Evolutionary conservation across 2,797 vertebrate species (phyloP).

Genomic region (Peromyscus attwateri): DNA sequence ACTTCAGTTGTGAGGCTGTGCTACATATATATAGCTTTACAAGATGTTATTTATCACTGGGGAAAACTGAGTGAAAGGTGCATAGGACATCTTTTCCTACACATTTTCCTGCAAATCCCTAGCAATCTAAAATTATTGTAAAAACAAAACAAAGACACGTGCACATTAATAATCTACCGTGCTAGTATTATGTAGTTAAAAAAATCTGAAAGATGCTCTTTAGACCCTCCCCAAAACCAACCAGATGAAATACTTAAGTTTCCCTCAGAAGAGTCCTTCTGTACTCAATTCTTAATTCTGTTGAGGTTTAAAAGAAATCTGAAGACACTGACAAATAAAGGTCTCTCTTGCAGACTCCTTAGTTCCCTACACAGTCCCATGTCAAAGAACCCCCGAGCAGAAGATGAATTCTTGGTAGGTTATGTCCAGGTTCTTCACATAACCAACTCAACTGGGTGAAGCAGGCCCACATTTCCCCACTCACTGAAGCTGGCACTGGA

Average conservation of each 20-base stretch:
- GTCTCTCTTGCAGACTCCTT: not conserved
- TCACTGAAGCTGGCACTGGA: not conserved
- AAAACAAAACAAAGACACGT: not conserved
- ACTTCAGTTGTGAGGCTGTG: not conserved
- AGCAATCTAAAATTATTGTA: not conserved
- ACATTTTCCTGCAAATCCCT: not conserved
- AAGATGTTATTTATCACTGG: not conserved
- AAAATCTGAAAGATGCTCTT: not conserved
- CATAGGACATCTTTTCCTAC: accelerated
- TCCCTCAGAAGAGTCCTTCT: constrained; percentile 24
- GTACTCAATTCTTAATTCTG: not conserved
- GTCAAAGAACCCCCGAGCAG: not conserved
- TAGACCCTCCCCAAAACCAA: not conserved
- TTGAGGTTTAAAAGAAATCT: not conserved
- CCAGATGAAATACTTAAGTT: not conserved
- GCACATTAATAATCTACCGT: not conserved
- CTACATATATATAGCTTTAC: not conserved
- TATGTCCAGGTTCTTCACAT: not conserved
- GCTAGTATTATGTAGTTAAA: not conserved
- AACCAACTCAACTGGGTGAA: not conserved
- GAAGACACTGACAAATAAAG: not conserved
- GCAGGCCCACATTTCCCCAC: too few relatives aligned
- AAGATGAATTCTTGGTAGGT: not conserved
- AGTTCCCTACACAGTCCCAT: not conserved
- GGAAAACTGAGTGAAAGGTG: not conserved